Conservation (phyloP, 2,888 invertebrate genomes). For the Gnatocerus cornutus region DNA sequence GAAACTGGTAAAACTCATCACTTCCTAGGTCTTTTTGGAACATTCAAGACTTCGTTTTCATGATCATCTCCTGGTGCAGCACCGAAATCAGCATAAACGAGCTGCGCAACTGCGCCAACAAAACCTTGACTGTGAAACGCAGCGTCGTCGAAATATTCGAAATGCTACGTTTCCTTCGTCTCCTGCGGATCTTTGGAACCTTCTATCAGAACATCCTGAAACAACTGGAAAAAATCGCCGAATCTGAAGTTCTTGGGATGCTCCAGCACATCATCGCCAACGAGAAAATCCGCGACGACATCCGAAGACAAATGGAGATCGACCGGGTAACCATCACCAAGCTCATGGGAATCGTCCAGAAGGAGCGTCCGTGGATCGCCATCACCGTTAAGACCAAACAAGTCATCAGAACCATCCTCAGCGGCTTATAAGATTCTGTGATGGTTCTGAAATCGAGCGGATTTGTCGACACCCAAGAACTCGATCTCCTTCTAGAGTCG, state of each 20-base stretch:
- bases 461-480: constrained; percentile 51
- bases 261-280: constrained; percentile 44
- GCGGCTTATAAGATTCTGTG: constrained; percentile 74
- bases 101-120: too few relatives aligned
- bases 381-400: constrained; percentile 79
- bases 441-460: constrained; percentile 73
- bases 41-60: background rate
- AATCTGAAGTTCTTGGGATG: constrained; percentile 39
- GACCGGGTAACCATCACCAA: constrained; percentile 10
- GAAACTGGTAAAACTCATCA: background rate
- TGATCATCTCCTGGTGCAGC: background rate
- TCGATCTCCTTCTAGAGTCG: background rate
- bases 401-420: constrained; percentile 76
- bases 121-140: too few relatives aligned
- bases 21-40: background rate
- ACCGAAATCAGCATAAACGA: background rate
- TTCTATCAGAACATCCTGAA: constrained; percentile 16
- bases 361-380: constrained; percentile 73
- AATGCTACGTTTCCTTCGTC: background rate
- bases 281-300: constrained; percentile 32
- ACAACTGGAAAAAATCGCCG: constrained; percentile 23
- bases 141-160: background rate
- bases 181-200: constrained; percentile 6
- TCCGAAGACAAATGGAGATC: constrained; percentile 24
- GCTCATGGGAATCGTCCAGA: constrained; percentile 18